A percentile compares a stretch with the other conserved stretches of the same genome.
Evolutionary conservation across 2,888 invertebrate genomes (phyloP).

Genomic region (Drosophila kambysellisi): DNA sequence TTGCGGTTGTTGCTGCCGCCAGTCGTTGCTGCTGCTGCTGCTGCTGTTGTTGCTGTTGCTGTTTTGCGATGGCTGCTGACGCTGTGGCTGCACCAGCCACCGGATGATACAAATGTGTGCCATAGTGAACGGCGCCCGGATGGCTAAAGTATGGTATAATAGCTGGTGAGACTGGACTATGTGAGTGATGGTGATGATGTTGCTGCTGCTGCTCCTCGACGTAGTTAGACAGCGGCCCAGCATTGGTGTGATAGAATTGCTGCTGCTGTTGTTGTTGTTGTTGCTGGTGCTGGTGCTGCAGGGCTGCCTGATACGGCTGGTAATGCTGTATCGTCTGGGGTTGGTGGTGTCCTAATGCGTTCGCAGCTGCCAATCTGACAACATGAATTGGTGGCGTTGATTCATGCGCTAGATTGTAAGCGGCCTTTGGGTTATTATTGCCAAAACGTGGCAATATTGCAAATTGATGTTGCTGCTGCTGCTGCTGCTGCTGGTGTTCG

Average conservation of each 20-base stretch:
- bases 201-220: conserved; percentile 49
- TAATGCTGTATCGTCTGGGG: conserved; percentile 63
- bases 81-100: conserved; percentile 50
- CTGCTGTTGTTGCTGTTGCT: conserved; percentile 25
- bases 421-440: conserved; percentile 74
- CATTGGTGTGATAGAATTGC: conserved; percentile 36
- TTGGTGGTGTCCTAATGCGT: conserved; percentile 55
- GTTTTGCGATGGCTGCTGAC: conserved; percentile 24
- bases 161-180: conserved; percentile 50
- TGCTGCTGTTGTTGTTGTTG: conserved; percentile 34
- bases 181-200: conserved; percentile 38
- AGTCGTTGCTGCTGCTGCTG: conserved; percentile 44
- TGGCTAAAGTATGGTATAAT: conserved; percentile 77
- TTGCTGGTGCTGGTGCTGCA: conserved; percentile 44
- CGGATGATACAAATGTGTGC: conserved; percentile 82
- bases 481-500: conserved; percentile 61
- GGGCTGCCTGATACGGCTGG: conserved; percentile 49
- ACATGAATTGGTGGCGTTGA: conserved; percentile 70
- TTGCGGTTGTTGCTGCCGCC: conserved; percentile 46
- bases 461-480: conserved; percentile 70
- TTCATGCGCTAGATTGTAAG: conserved; percentile 68
- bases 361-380: conserved; percentile 73
- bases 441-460: conserved; percentile 74
- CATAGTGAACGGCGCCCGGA: conserved; percentile 81
- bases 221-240: conserved; percentile 33